phyloP scores from a whole-genome alignment of 2,113 vertebrate genomes.

The Rhinopomastus cyanomelas region DNA sequence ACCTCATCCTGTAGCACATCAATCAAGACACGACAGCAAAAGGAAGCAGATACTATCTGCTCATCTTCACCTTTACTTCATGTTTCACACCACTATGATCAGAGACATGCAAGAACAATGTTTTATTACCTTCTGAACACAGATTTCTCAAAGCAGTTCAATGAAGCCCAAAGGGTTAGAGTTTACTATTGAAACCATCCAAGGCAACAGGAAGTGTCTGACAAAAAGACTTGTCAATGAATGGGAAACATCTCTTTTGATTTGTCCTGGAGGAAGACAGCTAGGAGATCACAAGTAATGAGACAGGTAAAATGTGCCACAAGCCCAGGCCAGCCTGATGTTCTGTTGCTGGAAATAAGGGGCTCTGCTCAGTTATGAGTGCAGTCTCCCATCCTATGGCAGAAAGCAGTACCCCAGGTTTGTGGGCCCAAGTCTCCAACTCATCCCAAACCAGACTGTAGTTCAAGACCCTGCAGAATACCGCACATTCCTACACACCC shows the following conservation, averaged over 20 bases:
- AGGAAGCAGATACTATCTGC: not conserved
- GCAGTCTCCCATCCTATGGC: not conserved
- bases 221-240: not conserved
- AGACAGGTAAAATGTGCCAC: not conserved
- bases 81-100: rapidly evolving
- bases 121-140: not conserved
- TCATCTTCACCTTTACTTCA: not conserved
- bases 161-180: not conserved
- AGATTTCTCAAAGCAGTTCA: not conserved
- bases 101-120: not conserved
- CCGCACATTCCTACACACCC: not conserved
- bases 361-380: not conserved
- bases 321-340: not conserved
- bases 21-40: not conserved
- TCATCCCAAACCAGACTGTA: not conserved
- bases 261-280: not conserved
- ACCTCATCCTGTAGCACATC: not conserved
- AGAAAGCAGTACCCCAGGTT: not conserved
- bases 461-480: not conserved
- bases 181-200: not conserved
- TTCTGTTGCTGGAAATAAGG: not conserved
- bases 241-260: not conserved
- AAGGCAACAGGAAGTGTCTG: not conserved
- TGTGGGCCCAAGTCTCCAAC: rapidly evolving
- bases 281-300: not conserved